Conservation (phyloP, 1,140 invertebrate species). For the Conopomorpha cramerella region DNA sequence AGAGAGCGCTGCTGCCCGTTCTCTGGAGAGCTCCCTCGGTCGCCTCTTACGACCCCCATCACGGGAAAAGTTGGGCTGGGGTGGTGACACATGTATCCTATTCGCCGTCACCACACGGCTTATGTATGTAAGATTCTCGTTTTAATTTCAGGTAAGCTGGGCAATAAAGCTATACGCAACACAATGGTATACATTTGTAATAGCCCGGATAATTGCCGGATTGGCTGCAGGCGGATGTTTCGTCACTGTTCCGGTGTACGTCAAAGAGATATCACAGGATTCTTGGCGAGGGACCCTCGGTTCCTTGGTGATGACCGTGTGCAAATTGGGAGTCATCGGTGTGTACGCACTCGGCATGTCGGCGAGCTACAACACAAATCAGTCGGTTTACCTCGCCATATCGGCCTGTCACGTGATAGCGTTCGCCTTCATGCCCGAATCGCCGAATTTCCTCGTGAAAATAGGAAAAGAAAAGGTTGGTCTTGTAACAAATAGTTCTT, state of each 20-base stretch:
- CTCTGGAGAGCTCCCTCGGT: too few relatives aligned
- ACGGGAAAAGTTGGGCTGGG: too few relatives aligned
- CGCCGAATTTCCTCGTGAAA: constrained; percentile 19
- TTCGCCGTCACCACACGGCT: too few relatives aligned
- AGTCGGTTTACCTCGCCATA: constrained; percentile 14
- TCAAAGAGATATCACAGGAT: constrained; percentile 57
- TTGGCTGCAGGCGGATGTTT: constrained; percentile 47
- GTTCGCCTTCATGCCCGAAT: constrained; percentile 23
- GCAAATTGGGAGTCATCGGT: constrained; percentile 21
- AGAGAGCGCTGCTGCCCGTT: too few relatives aligned
- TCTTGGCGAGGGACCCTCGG: constrained; percentile 32
- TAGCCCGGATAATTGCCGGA: constrained; percentile 47
- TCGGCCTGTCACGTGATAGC: constrained; percentile 8
- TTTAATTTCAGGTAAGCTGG: constrained; percentile 22
- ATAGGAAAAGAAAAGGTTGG: constrained; percentile 16
- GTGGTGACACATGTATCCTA: too few relatives aligned
- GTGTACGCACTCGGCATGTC: constrained; percentile 18
- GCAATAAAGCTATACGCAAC: constrained; percentile 14
- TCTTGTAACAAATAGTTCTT: background rate
- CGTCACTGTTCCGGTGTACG: constrained; percentile 53
- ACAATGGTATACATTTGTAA: constrained; percentile 9
- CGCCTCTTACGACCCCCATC: too few relatives aligned
- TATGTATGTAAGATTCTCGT: too few relatives aligned
- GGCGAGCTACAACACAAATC: constrained; percentile 12
- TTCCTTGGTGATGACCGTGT: constrained; percentile 18